Conservation (phyloP, 2,888 invertebrate genomes). For the Acrobasis suavella region DNA sequence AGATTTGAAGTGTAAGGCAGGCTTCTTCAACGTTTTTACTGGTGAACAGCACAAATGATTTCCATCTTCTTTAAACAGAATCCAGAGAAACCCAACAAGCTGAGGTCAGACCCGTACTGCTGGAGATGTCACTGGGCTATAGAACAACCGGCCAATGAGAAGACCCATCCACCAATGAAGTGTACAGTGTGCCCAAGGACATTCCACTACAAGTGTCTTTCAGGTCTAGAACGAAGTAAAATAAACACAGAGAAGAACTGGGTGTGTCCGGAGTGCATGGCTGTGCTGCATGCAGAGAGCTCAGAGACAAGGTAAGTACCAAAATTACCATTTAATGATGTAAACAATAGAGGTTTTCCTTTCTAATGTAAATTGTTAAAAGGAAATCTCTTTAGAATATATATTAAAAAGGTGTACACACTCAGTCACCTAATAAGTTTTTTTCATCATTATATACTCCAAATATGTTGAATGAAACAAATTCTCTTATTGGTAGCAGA, state of each 20-base stretch:
- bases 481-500: too few species aligned
- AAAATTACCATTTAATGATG: too few species aligned
- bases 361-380: too few species aligned
- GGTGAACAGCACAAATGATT: not conserved
- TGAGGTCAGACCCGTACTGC: conserved; percentile 89
- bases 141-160: conserved; percentile 69
- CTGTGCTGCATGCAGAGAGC: conserved; percentile 87
- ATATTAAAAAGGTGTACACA: too few species aligned
- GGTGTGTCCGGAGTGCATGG: conserved; percentile 94
- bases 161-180: conserved; percentile 65
- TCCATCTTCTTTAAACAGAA: conserved; percentile 35
- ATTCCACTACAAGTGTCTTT: conserved; percentile 91
- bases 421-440: too few species aligned
- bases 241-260: conserved; percentile 75
- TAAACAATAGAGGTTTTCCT: too few species aligned
- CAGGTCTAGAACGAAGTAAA: conserved; percentile 73
- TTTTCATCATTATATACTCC: too few species aligned
- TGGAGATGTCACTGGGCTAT: conserved; percentile 94
- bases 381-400: too few species aligned
- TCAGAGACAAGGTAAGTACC: conserved; percentile 84
- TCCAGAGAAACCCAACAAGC: conserved; percentile 46
- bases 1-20: too few species aligned
- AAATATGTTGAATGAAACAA: too few species aligned
- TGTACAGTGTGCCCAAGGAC: conserved; percentile 94
- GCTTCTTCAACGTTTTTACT: too few species aligned